Conservation (phyloP, 2,797 vertebrate genomes). For the Fistularia tabacaria region DNA sequence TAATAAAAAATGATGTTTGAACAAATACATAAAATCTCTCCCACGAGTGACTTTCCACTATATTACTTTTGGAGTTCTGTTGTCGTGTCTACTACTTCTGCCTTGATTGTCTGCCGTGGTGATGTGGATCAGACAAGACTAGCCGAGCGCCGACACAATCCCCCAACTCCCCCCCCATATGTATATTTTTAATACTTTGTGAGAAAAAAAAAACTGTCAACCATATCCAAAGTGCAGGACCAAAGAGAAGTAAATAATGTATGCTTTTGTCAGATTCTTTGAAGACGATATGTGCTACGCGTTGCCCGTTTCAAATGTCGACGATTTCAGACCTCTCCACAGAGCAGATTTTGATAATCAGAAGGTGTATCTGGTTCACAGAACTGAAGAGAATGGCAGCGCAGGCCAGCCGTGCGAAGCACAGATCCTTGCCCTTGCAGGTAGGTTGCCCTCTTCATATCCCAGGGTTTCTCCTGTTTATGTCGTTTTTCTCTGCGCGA, state of each 20-base stretch:
- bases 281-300: slow-evolving; percentile 96
- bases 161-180: slow-evolving; percentile 54
- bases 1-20: too few species aligned
- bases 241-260: slow-evolving; percentile 84
- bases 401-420: slow-evolving; percentile 88
- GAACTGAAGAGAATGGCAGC: slow-evolving; percentile 80
- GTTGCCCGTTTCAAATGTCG: slow-evolving; percentile 88
- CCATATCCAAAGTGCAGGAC: slow-evolving; percentile 75
- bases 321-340: slow-evolving; percentile 91
- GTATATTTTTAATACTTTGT: slow-evolving; percentile 79
- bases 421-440: slow-evolving; percentile 96
- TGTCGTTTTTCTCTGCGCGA: slow-evolving; percentile 6
- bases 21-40: too few species aligned
- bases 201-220: slow-evolving; percentile 78
- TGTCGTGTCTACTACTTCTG: slow-evolving; percentile 75
- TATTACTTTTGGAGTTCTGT: slow-evolving; percentile 2
- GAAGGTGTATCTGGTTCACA: slow-evolving; percentile 96
- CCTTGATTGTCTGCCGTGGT: slow-evolving; percentile 69
- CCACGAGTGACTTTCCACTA: too few species aligned
- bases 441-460: slow-evolving; percentile 73
- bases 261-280: slow-evolving; percentile 95
- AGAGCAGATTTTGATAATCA: slow-evolving; percentile 95
- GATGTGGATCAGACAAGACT: slow-evolving; percentile 82
- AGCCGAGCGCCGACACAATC: slow-evolving; percentile 84
- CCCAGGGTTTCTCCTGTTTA: background rate